Evolutionary conservation across 2,113 vertebrate genomes (phyloP).

Genomic region (Phyllopteryx taeniolatus): DNA sequence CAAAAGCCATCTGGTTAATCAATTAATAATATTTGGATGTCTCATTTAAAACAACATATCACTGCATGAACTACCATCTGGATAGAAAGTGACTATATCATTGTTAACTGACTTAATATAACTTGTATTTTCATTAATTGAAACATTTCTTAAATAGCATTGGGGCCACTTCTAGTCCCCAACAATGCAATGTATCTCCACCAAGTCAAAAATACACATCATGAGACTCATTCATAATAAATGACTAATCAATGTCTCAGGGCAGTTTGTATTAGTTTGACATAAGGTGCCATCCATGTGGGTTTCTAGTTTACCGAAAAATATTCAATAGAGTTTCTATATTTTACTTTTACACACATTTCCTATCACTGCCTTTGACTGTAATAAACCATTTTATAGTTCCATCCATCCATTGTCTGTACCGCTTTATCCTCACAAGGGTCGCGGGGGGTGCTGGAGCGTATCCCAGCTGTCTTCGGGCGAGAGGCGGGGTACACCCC

Average conservation of each 20-base stretch:
- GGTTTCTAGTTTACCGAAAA: not conserved
- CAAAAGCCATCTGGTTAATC: not conserved
- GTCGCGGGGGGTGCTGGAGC: too few relatives aligned
- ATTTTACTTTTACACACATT: constrained; percentile 10
- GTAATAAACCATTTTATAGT: constrained; percentile 7
- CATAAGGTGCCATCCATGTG: not conserved
- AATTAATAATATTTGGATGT: not conserved
- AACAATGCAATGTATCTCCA: too few relatives aligned
- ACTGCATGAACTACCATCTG: not conserved
- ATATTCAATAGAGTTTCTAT: constrained; percentile 7
- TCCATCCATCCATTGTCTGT: too few relatives aligned
- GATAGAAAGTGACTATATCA: not conserved
- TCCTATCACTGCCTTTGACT: constrained; percentile 15
- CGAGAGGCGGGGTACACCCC: too few relatives aligned
- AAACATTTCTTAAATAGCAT: not conserved
- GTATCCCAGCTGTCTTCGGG: too few relatives aligned
- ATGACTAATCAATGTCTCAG: too few relatives aligned
- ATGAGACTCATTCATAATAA: too few relatives aligned
- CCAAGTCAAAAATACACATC: too few relatives aligned
- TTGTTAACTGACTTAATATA: not conserved
- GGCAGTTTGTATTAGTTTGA: not conserved
- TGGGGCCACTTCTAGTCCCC: too few relatives aligned
- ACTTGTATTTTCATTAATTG: not conserved
- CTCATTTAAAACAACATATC: not conserved
- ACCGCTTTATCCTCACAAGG: too few relatives aligned